phyloP scores from a whole-genome alignment of 2,888 invertebrate species.

The Monoplex corrugatus region DNA sequence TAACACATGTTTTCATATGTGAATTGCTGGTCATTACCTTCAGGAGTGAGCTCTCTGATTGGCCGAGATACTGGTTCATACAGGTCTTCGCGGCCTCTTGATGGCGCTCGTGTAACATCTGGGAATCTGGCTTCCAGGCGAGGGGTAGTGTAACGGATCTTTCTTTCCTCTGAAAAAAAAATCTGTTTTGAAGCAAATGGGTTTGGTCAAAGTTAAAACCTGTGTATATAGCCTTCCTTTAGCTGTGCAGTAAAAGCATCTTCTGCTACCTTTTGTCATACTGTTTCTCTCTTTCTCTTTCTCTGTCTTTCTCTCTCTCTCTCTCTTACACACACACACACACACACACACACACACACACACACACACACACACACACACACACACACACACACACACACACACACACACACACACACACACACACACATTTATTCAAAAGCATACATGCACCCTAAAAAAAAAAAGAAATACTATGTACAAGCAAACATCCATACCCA shows the following conservation, averaged over 20 bases:
- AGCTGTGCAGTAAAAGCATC: background rate
- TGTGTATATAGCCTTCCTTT: too few relatives aligned
- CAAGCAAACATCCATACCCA: too few relatives aligned
- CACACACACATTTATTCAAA: too few relatives aligned
- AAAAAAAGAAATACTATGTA: too few relatives aligned
- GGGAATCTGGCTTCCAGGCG: constrained; percentile 30
- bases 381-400: too few relatives aligned
- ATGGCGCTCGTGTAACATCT: constrained; percentile 30
- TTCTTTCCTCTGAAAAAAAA: constrained; percentile 49
- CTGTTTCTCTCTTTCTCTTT: too few relatives aligned
- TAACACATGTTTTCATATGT: too few relatives aligned
- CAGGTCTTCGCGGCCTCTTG: constrained; percentile 40
- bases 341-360: background rate
- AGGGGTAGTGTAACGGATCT: constrained; percentile 33
- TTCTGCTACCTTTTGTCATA: too few relatives aligned
- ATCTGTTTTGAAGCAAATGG: background rate
- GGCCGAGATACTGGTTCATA: constrained; percentile 36
- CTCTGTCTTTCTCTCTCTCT: too few relatives aligned
- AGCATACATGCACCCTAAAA: too few relatives aligned
- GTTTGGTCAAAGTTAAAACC: background rate
- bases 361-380: too few relatives aligned
- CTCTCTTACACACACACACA: background rate
- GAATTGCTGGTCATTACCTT: constrained; percentile 44
- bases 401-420: too few relatives aligned
- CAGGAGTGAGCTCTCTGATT: constrained; percentile 48